Evolutionary conservation across 2,797 vertebrate species (phyloP).

Genomic region (Lithobates pipiens): DNA sequence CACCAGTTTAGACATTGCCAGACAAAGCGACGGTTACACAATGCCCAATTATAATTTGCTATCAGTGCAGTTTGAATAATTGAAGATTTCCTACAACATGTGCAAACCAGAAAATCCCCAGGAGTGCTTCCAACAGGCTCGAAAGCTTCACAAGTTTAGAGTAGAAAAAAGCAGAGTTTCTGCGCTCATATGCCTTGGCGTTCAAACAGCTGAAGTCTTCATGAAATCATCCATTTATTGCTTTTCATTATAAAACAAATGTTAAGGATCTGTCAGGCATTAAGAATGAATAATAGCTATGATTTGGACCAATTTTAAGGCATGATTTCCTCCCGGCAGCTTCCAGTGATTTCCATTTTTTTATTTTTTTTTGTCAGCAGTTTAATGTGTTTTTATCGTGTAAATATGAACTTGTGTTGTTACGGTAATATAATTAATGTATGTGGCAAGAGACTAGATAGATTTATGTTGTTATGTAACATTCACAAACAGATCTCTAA

Average conservation of each 20-base stretch:
- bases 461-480: not conserved
- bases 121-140: constrained; percentile 35
- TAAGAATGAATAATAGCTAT: constrained; percentile 50
- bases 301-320: constrained; percentile 38
- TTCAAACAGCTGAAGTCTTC: constrained; percentile 42
- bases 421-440: not conserved
- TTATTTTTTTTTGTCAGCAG: constrained; percentile 7
- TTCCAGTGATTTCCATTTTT: constrained; percentile 16
- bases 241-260: constrained; percentile 60
- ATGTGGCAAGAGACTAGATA: not conserved
- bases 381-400: not conserved
- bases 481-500: not conserved
- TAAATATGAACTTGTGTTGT: not conserved
- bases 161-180: constrained; percentile 20
- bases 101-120: constrained; percentile 34
- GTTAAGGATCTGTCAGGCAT: constrained; percentile 56
- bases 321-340: constrained; percentile 30
- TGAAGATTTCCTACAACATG: constrained; percentile 39
- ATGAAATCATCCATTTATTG: constrained; percentile 60
- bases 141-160: constrained; percentile 37
- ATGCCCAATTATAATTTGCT: constrained; percentile 25
- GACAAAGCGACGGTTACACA: too few species aligned
- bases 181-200: constrained; percentile 31
- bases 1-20: too few species aligned
- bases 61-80: constrained; percentile 35